Conservation (phyloP, 2,888 invertebrate species). For the Sisyra nigra region DNA sequence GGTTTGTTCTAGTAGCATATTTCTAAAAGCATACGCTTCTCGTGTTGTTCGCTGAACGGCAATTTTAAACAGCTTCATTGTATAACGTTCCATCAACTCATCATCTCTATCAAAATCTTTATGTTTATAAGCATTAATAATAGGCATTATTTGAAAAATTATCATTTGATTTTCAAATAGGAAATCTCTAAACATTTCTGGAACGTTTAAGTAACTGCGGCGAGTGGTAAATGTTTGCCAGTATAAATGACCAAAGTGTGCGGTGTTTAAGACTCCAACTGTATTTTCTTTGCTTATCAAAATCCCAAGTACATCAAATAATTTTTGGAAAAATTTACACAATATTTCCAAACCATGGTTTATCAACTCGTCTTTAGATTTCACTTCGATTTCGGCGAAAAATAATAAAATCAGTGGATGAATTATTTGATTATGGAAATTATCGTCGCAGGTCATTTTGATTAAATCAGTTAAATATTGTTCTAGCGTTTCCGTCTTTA, state of each 20-base stretch:
- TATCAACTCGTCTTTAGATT: background rate
- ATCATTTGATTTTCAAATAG: slow-evolving; percentile 42
- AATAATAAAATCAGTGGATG: slow-evolving; percentile 1
- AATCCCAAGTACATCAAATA: slow-evolving; percentile 26
- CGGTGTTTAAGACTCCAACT: slow-evolving; percentile 23
- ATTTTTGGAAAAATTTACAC: slow-evolving; percentile 20
- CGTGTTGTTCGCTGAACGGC: slow-evolving; percentile 46
- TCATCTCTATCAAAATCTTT: slow-evolving; percentile 20
- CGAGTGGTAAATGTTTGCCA: slow-evolving; percentile 25
- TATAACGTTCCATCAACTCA: slow-evolving; percentile 39
- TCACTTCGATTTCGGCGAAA: slow-evolving; percentile 4
- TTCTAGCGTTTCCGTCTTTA: no score
- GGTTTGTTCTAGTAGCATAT: slow-evolving; percentile 21
- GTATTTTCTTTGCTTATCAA: slow-evolving; percentile 22
- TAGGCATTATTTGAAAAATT: slow-evolving; percentile 44
- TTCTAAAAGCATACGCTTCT: slow-evolving; percentile 39
- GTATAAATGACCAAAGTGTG: slow-evolving; percentile 25
- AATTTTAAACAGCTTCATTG: slow-evolving; percentile 40
- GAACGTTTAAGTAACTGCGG: slow-evolving; percentile 15
- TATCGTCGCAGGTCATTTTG: slow-evolving; percentile 24
- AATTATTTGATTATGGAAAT: slow-evolving; percentile 14
- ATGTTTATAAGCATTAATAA: slow-evolving; percentile 23
- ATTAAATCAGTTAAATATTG: slow-evolving; percentile 3
- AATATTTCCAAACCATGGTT: no score
- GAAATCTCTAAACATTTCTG: slow-evolving; percentile 16